Conservation (phyloP, 2,797 vertebrate genomes). For the Sebastes matsubarae region DNA sequence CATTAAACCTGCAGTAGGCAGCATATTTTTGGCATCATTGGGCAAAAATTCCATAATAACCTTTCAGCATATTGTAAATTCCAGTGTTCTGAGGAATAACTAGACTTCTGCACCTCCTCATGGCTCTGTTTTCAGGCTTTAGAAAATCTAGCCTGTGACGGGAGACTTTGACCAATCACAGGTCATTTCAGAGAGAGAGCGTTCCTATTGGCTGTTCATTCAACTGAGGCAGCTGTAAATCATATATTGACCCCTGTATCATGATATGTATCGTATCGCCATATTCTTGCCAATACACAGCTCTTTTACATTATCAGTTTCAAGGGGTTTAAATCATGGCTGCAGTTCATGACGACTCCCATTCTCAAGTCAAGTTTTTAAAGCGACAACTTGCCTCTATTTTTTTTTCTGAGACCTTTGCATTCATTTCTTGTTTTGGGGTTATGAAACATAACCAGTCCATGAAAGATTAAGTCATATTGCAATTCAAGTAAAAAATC, state of each 20-base stretch:
- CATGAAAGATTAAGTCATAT: slow-evolving; percentile 20
- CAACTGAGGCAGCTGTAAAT: too few species aligned
- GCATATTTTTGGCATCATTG: too few species aligned
- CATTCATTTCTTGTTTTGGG: slow-evolving; percentile 13
- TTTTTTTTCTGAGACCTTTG: not conserved
- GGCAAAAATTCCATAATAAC: too few species aligned
- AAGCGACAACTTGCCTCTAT: not conserved
- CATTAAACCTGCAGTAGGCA: too few species aligned
- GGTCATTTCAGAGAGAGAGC: too few species aligned
- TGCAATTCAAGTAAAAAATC: slow-evolving; percentile 26
- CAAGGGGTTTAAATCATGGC: not conserved
- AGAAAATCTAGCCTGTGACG: too few species aligned
- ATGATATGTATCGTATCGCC: not conserved
- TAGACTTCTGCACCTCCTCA: too few species aligned
- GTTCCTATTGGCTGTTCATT: too few species aligned
- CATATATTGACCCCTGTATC: not conserved
- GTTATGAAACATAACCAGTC: slow-evolving; percentile 20
- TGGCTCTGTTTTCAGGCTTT: too few species aligned
- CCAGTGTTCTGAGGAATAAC: too few species aligned
- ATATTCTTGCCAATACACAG: not conserved
- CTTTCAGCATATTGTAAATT: too few species aligned
- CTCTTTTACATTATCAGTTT: not conserved
- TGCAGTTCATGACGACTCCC: not conserved
- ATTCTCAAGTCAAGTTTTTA: not conserved
- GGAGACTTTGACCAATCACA: too few species aligned